A percentile compares a stretch with the other conserved stretches of the same genome.
These are phyloP conservation scores for Catotricha subobsoleta DNA, from an alignment of 2,888 invertebrate genomes.

Conservation along the genomic window DNA sequence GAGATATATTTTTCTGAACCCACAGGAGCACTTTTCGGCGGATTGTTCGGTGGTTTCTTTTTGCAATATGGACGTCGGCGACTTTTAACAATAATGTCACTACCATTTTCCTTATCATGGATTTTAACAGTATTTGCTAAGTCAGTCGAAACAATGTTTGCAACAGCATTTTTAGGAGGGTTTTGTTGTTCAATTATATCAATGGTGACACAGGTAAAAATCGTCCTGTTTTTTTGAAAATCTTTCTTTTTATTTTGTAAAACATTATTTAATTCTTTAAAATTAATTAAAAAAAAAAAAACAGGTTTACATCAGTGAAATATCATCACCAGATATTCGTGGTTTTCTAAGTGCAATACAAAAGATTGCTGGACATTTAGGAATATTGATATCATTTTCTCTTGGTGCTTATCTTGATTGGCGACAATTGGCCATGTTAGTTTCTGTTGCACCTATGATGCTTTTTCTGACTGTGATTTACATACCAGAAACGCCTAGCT, in stretches of 20 bases:
- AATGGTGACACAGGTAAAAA: slow-evolving; percentile 49
- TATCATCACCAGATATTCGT: slow-evolving; percentile 68
- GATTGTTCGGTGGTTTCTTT: slow-evolving; percentile 52
- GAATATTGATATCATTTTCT: slow-evolving; percentile 66
- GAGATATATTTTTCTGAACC: no score
- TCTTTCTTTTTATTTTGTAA: neutral
- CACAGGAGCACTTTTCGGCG: slow-evolving; percentile 51
- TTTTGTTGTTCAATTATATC: slow-evolving; percentile 62
- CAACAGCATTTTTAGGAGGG: slow-evolving; percentile 70
- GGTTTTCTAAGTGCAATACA: slow-evolving; percentile 73
- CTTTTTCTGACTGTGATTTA: slow-evolving; percentile 57
- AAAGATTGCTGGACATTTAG: slow-evolving; percentile 71
- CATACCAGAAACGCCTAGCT: slow-evolving; percentile 81
- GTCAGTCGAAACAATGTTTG: slow-evolving; percentile 60
- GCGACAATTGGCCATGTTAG: slow-evolving; percentile 66
- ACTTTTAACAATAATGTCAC: slow-evolving; percentile 49
- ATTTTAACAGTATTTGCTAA: slow-evolving; percentile 60
- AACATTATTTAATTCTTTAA: no score
- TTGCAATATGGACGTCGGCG: slow-evolving; percentile 52
- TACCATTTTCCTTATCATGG: slow-evolving; percentile 67
- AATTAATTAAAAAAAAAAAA: no score
- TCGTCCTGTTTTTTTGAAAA: neutral
- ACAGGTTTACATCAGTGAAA: slow-evolving; percentile 80
- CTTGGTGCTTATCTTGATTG: slow-evolving; percentile 70
- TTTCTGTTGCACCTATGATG: slow-evolving; percentile 58